A percentile compares a stretch with the other conserved stretches of the same genome.
These are phyloP conservation scores for Entomobrya multifasciata DNA, from an alignment of 2,888 invertebrate genomes.

Conservation along the genomic window DNA sequence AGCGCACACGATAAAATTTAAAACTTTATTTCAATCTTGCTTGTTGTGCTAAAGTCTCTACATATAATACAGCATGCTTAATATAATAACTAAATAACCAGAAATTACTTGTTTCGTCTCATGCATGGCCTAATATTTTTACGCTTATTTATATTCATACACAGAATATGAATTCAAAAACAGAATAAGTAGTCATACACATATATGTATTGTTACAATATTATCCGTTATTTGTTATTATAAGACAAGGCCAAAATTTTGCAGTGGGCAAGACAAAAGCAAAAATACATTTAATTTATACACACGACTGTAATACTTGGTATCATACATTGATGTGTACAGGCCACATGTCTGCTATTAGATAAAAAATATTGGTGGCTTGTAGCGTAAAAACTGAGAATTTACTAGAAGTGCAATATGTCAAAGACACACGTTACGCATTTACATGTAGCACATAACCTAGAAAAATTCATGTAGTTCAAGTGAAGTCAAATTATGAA, in stretches of 20 bases:
- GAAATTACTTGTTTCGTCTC: no score
- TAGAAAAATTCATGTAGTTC: slow-evolving; percentile 67
- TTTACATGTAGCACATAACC: slow-evolving; percentile 56
- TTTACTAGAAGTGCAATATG: slow-evolving; percentile 27
- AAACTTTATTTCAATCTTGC: no score
- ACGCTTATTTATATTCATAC: not conserved
- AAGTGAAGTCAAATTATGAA: slow-evolving; percentile 65
- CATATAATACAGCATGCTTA: no score
- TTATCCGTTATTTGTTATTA: not conserved
- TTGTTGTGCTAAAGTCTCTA: no score
- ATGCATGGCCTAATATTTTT: slow-evolving; percentile 39
- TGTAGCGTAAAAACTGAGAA: not conserved
- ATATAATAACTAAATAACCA: no score
- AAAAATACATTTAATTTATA: not conserved
- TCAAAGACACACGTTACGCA: slow-evolving; percentile 29
- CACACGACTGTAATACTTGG: not conserved
- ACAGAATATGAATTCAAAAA: no score
- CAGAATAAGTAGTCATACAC: not conserved
- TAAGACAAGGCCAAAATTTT: slow-evolving; percentile 7
- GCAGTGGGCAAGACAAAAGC: not conserved
- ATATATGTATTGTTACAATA: no score
- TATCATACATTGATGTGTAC: no score
- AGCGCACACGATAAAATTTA: no score
- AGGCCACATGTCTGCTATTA: no score
- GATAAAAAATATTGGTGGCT: no score